Evolutionary conservation across 2,888 invertebrate species (phyloP), one percentile per base, ranked within the genome.

Genomic region (Rhimphoctona megacephalus): DNA sequence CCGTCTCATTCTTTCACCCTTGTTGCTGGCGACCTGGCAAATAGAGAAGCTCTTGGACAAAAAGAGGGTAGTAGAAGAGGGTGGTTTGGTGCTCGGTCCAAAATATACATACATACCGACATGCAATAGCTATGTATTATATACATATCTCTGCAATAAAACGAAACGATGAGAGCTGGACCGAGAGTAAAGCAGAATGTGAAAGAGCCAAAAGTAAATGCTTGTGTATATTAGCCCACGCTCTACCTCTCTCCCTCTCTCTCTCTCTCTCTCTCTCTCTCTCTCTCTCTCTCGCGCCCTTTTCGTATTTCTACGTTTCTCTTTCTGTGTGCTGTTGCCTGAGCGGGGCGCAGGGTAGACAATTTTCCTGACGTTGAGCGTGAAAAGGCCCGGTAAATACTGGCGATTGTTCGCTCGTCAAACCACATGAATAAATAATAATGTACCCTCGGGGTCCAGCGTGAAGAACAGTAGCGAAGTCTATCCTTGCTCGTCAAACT

Each of bases 371-470:
- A 87, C 76, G 81, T 84, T 69, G 81, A 83, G 88, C 89, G 88
- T 89, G 86, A 90, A 90, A 89, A 87, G 88, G 86, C 80, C 88
- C 85, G 78, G 89, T 87, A 89, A 88, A 90, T 89, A 89, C 87
- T 78, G 81, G 83, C 90, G 90, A 93, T 93, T 93, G 93, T 93
- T 93, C 92, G 90, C 90, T 92, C 92, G 92, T 92, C 93, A 92
- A 92, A 91, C 90, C 90, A 91, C 92, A 92, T 93, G 93, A 93
- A 93, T 93, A 91, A 93, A 91, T 93, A 93, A 93, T 92, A 93
- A 92, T 89, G 86, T 81, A 70, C 84, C 86, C 84, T 80, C 81
- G 72, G 61, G 84, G 72, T 80, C 77, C 76, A 61, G 77, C 72
- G 39, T 22, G 61, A 66, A 76, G 66, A 73, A 52, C 74, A 69